Conservation (phyloP, 2,113 vertebrate species). For the Crocuta crocuta region DNA sequence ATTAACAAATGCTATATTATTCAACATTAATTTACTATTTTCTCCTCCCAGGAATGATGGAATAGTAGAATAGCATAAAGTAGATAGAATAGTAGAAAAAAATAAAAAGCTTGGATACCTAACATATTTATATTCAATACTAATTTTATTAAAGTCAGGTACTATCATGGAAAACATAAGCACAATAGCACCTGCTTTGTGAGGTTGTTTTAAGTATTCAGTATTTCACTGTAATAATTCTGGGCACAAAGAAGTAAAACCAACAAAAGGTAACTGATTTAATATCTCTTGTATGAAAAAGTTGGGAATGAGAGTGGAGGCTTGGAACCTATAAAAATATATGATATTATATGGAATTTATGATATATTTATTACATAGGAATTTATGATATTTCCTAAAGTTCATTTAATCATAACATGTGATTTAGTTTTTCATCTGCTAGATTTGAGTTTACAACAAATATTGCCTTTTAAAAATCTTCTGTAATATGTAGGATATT, state of each 20-base stretch:
- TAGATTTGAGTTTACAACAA: background rate
- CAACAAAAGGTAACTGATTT: background rate
- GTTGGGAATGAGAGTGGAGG: background rate
- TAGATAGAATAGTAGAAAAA: background rate
- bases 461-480: background rate
- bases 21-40: background rate
- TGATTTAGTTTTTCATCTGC: background rate
- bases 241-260: background rate
- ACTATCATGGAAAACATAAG: background rate
- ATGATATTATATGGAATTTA: background rate
- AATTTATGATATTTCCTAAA: background rate
- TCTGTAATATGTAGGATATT: background rate
- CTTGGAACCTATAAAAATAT: background rate
- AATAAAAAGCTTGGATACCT: conserved; percentile 17
- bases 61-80: background rate
- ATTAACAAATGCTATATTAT: background rate
- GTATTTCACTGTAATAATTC: background rate
- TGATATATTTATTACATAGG: background rate
- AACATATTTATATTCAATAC: background rate
- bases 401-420: background rate
- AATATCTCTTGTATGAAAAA: background rate
- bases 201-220: background rate
- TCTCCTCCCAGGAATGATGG: background rate
- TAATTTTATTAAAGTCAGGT: background rate
- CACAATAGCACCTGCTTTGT: background rate